These are phyloP conservation scores for Brachymystax lenok DNA, from an alignment of 2,797 vertebrate genomes.

Conservation along the genomic window DNA sequence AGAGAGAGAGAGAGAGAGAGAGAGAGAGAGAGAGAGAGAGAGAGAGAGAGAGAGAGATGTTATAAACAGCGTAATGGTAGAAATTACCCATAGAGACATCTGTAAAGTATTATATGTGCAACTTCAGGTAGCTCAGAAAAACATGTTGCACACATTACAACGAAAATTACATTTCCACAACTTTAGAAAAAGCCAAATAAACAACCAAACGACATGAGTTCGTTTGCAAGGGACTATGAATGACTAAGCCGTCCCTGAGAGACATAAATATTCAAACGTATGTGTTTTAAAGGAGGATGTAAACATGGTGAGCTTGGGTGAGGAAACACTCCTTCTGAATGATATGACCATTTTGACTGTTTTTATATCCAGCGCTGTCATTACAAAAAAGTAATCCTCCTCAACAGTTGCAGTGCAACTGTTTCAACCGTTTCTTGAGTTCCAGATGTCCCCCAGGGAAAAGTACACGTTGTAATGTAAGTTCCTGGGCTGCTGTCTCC, in stretches of 20 bases:
- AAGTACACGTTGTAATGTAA: neutral
- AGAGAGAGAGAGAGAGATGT: conserved; percentile 6
- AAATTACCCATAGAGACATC: too few species aligned
- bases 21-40: neutral
- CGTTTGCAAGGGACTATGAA: neutral
- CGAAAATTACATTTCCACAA: conserved; percentile 85
- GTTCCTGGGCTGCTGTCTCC: conserved; percentile 75
- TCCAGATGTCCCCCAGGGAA: neutral
- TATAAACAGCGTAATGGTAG: too few species aligned
- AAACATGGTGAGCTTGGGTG: too few species aligned
- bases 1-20: too few species aligned
- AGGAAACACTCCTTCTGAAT: neutral
- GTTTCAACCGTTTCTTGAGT: neutral
- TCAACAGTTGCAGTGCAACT: neutral
- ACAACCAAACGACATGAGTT: conserved; percentile 68
- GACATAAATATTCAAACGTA: neutral
- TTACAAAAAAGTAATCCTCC: neutral
- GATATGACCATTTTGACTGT: neutral
- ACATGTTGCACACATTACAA: conserved; percentile 87
- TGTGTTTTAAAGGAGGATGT: neutral
- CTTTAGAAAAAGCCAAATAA: conserved; percentile 87
- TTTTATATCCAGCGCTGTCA: neutral
- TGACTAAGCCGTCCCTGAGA: neutral
- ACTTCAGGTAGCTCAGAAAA: conserved; percentile 41
- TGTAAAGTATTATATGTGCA: too few species aligned